phyloP scores from a whole-genome alignment of 2,113 vertebrate species.

The Ctenomys sociabilis region DNA sequence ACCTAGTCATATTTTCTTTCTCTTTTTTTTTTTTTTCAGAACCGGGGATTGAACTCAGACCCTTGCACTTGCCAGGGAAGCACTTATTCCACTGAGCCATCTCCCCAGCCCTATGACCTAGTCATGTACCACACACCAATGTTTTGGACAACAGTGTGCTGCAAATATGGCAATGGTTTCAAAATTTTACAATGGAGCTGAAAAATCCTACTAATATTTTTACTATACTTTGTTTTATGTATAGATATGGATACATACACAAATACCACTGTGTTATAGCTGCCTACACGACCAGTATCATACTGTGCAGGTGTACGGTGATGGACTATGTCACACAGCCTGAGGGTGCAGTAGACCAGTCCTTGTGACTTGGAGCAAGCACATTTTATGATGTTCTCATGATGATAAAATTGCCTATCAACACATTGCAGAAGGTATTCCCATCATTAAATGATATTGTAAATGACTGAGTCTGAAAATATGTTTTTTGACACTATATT shows the following conservation, averaged over 20 bases:
- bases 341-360: background rate
- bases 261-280: background rate
- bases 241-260: background rate
- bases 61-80: too few species aligned
- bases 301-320: background rate
- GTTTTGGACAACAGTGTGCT: background rate
- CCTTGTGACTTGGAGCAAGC: background rate
- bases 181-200: background rate
- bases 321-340: background rate
- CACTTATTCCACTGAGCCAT: too few species aligned
- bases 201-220: background rate
- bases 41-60: too few species aligned
- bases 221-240: background rate
- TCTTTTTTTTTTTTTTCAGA: too few species aligned
- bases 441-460: background rate
- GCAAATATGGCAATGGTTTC: background rate
- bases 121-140: background rate
- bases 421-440: background rate
- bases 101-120: too few species aligned
- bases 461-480: background rate
- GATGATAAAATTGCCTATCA: background rate
- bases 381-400: background rate
- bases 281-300: background rate
- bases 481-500: background rate
- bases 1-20: too few species aligned